Conservation (phyloP, 2,113 vertebrate genomes). For the Potamarius usumacintae region DNA sequence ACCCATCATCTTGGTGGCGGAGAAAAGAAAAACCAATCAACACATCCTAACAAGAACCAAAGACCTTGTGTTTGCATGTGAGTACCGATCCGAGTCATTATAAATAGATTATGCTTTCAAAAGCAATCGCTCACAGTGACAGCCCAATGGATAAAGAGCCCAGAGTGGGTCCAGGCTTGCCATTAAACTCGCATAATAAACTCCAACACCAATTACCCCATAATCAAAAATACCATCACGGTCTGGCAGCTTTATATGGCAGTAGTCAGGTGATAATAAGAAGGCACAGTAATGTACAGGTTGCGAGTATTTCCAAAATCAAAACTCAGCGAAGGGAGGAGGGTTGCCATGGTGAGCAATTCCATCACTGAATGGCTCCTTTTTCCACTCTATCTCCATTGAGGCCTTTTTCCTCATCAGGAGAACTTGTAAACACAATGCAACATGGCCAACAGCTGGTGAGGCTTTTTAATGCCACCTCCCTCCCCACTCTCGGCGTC, state of each 20-base stretch:
- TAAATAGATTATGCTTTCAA: conserved; percentile 27
- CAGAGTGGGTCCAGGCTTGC: conserved; percentile 33
- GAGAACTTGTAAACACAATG: conserved; percentile 46
- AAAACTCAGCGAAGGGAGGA: not conserved
- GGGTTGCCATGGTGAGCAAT: conserved; percentile 49
- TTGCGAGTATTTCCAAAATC: conserved; percentile 35
- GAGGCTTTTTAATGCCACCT: conserved; percentile 9
- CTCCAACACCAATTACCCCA: conserved; percentile 48
- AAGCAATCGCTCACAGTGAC: conserved; percentile 32
- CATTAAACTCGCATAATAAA: conserved; percentile 43
- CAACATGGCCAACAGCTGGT: conserved; percentile 43
- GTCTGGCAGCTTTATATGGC: conserved; percentile 26
- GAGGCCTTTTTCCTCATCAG: conserved; percentile 43
- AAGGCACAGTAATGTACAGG: conserved; percentile 24
- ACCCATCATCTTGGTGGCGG: not conserved
- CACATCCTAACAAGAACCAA: conserved; percentile 4
- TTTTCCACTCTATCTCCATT: conserved; percentile 36
- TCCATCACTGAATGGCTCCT: conserved; percentile 25
- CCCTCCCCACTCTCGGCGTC: not conserved
- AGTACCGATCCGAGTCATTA: conserved; percentile 27
- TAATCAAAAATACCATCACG: conserved; percentile 39
- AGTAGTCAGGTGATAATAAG: conserved; percentile 37
- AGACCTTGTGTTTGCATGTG: not conserved
- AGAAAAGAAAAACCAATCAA: conserved; percentile 6
- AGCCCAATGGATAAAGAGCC: conserved; percentile 33